Base-by-base conservation (phyloP, 1,140 invertebrate genomes). In the Arion vulgaris region DNA sequence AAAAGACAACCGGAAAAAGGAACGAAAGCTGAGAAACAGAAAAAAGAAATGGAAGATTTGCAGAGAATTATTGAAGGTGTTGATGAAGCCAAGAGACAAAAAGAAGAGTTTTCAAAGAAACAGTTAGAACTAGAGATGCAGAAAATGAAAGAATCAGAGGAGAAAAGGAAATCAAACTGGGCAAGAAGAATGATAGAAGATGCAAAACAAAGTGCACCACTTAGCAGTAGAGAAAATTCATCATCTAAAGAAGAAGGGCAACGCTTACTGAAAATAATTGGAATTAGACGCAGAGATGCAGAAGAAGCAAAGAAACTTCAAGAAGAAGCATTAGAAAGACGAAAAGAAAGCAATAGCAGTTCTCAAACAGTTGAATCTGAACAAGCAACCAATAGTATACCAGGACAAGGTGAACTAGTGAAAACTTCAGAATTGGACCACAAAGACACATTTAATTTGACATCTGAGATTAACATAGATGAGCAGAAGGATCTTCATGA, bases 21-120 rank as follows among this genome's bases (percentile, higher is more conserved):
- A 51, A n/a, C 66, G 5, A 80, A n/a, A 45, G 66, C 34, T 15
- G 51, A 69, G 32, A 80, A 51, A 34, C 41, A 80, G 62, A 36
- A 26, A 34, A 69, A 34, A 57, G 78, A 80, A n/a, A 71, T 80
- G 78, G 68, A 69, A 26, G 78, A 69, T 71, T 38, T 80, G 15
- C 41, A 80, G 41, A 57, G 26, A 57, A 69, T 17, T 41, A 45
- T 80, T 32, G 39, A 71, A 32, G 78, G 45, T 34, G 62, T 15
- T 23, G 78, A 71, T n/a, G 68, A 80, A 57, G 68, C 26, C 1
- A 36, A 62, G 26, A 36, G 57, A 38, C 38, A 80, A 39, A 80
- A 23, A 66, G 78, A 80, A 51, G 62, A 80, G 57, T 26, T 28
- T 0, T 13, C 68, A 49, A 80, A 80, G 68, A n/a, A 28, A n/a